These are phyloP conservation scores for Netelia melanura DNA, from an alignment of 2,888 invertebrate genomes.

Conservation along the genomic window DNA sequence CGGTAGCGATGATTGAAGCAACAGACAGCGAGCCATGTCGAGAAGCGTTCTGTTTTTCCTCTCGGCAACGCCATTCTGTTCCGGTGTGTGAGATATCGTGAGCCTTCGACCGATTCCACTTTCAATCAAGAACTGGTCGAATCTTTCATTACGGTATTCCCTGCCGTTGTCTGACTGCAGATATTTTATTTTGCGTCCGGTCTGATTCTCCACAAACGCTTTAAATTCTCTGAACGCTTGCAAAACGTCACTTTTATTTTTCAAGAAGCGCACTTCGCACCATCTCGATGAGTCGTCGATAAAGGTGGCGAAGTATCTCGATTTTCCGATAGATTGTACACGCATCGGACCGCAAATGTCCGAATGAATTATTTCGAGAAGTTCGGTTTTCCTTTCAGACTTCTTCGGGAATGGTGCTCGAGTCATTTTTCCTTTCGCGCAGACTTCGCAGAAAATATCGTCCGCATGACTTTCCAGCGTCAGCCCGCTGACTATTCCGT, in stretches of 20 bases:
- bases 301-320: conserved; percentile 67
- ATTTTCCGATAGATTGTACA: conserved; percentile 53
- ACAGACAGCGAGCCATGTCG: conserved; percentile 48
- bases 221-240: conserved; percentile 65
- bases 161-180: conserved; percentile 69
- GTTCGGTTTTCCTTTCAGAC: conserved; percentile 15
- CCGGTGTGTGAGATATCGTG: conserved; percentile 30
- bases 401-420: no score
- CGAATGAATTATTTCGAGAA: conserved; percentile 66
- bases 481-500: neutral
- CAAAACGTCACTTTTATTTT: conserved; percentile 63
- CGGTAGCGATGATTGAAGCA: conserved; percentile 11
- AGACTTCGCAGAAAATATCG: no score
- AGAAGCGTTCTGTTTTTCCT: conserved; percentile 41
- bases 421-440: no score
- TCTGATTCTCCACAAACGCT: conserved; percentile 60
- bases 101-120: conserved; percentile 35
- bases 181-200: conserved; percentile 63
- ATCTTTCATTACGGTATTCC: conserved; percentile 59
- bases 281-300: conserved; percentile 69
- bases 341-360: conserved; percentile 68
- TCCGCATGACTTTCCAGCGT: no score
- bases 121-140: conserved; percentile 28
- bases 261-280: conserved; percentile 64
- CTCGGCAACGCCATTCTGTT: conserved; percentile 53